Base-by-base conservation (phyloP, 2,888 invertebrate species). In the Nymphalis c-album region DNA sequence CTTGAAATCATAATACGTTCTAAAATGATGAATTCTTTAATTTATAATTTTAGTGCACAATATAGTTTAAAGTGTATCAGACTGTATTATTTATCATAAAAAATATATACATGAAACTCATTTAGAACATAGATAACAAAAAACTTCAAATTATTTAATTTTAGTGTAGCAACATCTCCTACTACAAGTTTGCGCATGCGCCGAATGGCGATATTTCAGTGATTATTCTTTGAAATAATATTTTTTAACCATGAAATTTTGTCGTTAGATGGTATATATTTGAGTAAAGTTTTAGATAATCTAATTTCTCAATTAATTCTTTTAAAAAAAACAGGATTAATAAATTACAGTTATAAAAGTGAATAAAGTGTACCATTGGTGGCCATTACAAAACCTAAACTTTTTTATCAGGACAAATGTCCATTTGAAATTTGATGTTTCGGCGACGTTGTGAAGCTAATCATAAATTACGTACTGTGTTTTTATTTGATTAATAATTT, bases 371-470 rank as follows among this genome's bases (percentile, higher is more conserved):
- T 89, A 89, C 86, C 91, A 91, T 89, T 88, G 91, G 91, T 91
- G 91, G 92, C 92, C 92, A 92, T 92, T 92, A 91, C 92, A 90
- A 92, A 91, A 90, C 86, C 89, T 89, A 91, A 92, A 91, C 89
- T 91, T 91, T 89, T 91, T 90, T 91, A 90, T 88, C 91, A 84
- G 88, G 86, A 90, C 90, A 87, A 91, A 90, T 91, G 91, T 91
- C 92, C 89, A 91, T 87, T 91, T 55, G 53, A 55, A 55, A 31
- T 55, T 55, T 90, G 92, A 91, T 92, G 92, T 91, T 92, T 91
- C 91, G 91, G 91, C 91, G 91, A 91, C 91, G 90, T 90, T 90
- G 91, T 91, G 90, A 89, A 75, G 73, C 90, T 90, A 89, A 91
- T 91, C 84, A 80, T 83, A 86, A 86, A 85, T 86, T 80, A 78